Percentiles rank a stretch among this genome's conserved stretches.
These are phyloP conservation scores for Helicoverpa armigera DNA, from an alignment of 1,140 invertebrate genomes.

Conservation along the genomic window DNA sequence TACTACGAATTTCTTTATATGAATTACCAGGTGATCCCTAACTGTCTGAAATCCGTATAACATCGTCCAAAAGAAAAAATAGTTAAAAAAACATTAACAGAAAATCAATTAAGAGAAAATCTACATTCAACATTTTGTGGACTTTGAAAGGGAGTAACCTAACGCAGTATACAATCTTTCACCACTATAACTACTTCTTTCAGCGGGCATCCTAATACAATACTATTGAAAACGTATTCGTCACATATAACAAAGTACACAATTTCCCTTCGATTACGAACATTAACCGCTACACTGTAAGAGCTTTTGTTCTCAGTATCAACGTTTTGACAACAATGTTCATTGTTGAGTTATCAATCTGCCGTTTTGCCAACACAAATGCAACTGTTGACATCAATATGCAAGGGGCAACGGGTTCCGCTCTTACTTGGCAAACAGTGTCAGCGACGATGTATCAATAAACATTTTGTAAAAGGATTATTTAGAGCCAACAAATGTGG, in stretches of 20 bases:
- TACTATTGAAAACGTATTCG: background rate
- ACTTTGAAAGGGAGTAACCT: too few relatives aligned
- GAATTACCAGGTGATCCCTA: too few relatives aligned
- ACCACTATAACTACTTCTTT: too few relatives aligned
- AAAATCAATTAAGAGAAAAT: too few relatives aligned
- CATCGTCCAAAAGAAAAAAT: too few relatives aligned
- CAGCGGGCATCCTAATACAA: background rate
- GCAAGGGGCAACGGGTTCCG: background rate
- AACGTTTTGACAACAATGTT: constrained; percentile 35
- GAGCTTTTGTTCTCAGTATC: constrained; percentile 22
- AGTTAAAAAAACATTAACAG: too few relatives aligned
- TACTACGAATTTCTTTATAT: too few relatives aligned
- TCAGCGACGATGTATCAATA: background rate
- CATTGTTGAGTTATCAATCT: constrained; percentile 31
- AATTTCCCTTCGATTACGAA: constrained; percentile 9
- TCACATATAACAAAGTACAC: background rate
- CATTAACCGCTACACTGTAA: constrained; percentile 13
- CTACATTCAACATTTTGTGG: too few relatives aligned
- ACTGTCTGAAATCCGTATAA: too few relatives aligned
- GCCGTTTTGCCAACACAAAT: constrained; percentile 3
- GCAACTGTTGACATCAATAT: constrained; percentile 12
- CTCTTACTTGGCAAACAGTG: constrained; percentile 8
- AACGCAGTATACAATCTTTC: too few relatives aligned
- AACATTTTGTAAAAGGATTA: background rate
- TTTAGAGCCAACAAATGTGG: background rate